These are phyloP conservation scores for Jordanella pulchra DNA, from an alignment of 2,797 vertebrate species.

Conservation along the genomic window DNA sequence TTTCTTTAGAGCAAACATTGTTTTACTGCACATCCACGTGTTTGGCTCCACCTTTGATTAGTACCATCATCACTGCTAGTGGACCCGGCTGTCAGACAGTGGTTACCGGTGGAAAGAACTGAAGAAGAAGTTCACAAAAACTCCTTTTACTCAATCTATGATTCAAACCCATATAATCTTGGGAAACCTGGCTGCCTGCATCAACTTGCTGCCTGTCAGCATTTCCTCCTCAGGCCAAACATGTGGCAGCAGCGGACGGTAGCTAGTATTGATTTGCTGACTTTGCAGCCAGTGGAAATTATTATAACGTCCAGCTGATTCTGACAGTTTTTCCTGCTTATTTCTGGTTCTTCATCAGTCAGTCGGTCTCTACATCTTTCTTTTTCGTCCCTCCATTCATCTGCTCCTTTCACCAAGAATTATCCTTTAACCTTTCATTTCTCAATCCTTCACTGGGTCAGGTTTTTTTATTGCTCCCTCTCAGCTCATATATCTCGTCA, in stretches of 20 bases:
- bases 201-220: neutral
- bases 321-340: neutral
- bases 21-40: no score
- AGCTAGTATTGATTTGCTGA: neutral
- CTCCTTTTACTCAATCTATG: neutral
- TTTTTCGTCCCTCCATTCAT: conserved; percentile 10
- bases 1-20: no score
- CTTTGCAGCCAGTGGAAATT: neutral
- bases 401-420: conserved; percentile 40
- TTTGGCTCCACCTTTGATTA: no score
- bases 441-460: conserved; percentile 9
- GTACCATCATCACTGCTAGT: no score
- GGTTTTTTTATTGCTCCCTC: neutral
- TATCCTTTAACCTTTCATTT: conserved; percentile 50
- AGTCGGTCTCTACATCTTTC: neutral
- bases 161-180: neutral
- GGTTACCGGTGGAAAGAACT: no score
- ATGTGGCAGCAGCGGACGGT: neutral
- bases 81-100: no score
- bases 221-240: neutral
- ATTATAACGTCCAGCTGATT: neutral
- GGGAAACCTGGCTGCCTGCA: neutral
- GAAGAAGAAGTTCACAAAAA: neutral
- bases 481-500: conserved; percentile 43
- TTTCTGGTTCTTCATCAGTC: neutral